These are phyloP conservation scores for Hiodon alosoides DNA, from an alignment of 2,113 vertebrate species.

Conservation along the genomic window DNA sequence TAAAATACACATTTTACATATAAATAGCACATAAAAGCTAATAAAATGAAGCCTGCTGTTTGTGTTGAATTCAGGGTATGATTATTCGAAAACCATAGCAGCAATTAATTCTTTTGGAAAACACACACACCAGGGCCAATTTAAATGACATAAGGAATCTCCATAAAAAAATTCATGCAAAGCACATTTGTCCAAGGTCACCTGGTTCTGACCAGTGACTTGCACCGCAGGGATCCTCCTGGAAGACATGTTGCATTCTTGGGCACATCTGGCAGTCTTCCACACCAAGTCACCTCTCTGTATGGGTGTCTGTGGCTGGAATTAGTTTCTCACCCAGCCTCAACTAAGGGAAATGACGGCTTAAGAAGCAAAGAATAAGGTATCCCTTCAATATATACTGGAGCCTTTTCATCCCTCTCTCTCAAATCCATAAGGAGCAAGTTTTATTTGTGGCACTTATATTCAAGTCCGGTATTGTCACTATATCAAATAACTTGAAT, in stretches of 20 bases:
- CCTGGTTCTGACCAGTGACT: neutral
- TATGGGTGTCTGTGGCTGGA: neutral
- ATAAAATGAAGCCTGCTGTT: neutral
- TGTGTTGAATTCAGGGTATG: neutral
- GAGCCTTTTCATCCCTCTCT: too few species aligned
- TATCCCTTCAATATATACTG: too few species aligned
- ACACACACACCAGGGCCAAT: neutral
- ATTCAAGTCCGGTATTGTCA: too few species aligned
- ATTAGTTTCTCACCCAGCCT: neutral
- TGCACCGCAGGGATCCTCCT: neutral
- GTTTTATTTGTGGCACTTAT: too few species aligned
- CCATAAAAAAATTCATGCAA: constrained; percentile 1
- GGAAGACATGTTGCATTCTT: constrained; percentile 3
- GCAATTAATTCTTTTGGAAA: constrained; percentile 4
- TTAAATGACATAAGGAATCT: neutral
- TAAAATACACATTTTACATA: neutral
- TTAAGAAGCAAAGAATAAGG: neutral
- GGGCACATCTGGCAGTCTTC: neutral
- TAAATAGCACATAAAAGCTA: neutral
- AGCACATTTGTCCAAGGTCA: neutral
- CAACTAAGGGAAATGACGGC: neutral
- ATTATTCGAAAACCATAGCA: constrained; percentile 1
- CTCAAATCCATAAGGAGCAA: too few species aligned
- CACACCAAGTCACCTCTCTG: constrained; percentile 4
- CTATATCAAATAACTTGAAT: too few species aligned